Evolutionary conservation across 2,797 vertebrate genomes (phyloP), one percentile per base, ranked within the genome.

Genomic region (Oreortyx pictus): DNA sequence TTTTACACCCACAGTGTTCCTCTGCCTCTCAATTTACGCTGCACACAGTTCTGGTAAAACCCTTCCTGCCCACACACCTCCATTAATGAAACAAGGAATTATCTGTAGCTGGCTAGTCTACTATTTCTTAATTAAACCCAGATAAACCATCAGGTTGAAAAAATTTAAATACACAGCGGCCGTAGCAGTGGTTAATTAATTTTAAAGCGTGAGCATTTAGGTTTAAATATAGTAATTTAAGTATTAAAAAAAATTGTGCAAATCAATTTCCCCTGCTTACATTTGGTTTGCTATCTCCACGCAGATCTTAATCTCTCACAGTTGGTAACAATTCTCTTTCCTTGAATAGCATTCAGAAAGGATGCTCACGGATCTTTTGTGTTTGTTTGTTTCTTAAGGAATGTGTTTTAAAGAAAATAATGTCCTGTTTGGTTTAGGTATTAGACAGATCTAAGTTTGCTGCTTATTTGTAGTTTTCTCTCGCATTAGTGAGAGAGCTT

Each of bases 1-100:
- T 89, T 89, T 77, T 66, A 92, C 25, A 60, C 65, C 57, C 67
- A 75, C 71, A 11, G 10, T 37, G 65, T 92, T 95, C 59, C 62
- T 78, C 74, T 83, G 19, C 50, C 52, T 81, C 52, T 72, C 52
- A 1, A 1, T 62, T 73, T 92, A 39, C 14, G 52, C 67, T 47
- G 17, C 1, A 0, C 16, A 41, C 19, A 11, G 49, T 82, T 82
- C 81, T 89, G 72, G 27, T 74, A 67, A 86, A 81, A 64, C 70
- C 56, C 52, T 82, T 93, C 61, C 76, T 87, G 70, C 82, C 86
- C 52, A 86, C 24, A 0, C 8, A 44, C 31, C 20, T 76, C 41
- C 18, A 64, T 52, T 82, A 84, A 65, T 65, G 83, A 83, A 87
- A 78, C 0, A 4, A 75, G 70, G 80, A 79, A 70, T 86, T 73